phyloP scores from a whole-genome alignment of 2,113 vertebrate species.

The Empidonax alnorum region DNA sequence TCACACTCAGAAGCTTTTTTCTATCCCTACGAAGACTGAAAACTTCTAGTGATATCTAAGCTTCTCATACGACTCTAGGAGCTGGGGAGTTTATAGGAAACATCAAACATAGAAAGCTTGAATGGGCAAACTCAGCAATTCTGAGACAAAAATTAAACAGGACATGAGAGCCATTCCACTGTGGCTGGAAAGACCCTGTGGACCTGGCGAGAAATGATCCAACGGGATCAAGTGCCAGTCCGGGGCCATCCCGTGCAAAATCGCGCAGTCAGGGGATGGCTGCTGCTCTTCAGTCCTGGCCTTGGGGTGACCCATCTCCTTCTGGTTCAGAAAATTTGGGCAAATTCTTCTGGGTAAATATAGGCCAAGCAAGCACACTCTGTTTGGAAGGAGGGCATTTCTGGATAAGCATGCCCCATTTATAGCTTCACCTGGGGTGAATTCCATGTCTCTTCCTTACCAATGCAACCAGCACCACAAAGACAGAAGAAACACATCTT shows the following conservation, averaged over 20 bases:
- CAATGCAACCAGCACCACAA: neutral
- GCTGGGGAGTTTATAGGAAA: neutral
- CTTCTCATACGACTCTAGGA: neutral
- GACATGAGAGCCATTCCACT: fast-evolving
- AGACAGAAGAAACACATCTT: neutral
- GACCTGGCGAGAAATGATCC: neutral
- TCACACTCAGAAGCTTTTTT: neutral
- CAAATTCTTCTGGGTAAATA: neutral
- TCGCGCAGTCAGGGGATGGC: fast-evolving
- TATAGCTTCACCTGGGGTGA: neutral
- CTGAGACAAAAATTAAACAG: neutral
- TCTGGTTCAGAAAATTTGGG: neutral
- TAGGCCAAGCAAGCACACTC: neutral
- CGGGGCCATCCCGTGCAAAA: neutral
- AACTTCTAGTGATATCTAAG: neutral
- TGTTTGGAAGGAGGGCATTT: neutral
- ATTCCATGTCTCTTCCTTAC: neutral
- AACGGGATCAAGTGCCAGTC: fast-evolving
- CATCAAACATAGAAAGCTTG: neutral
- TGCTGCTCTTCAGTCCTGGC: neutral
- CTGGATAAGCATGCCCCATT: neutral
- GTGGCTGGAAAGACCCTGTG: neutral
- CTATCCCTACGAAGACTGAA: neutral
- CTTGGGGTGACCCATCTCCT: neutral
- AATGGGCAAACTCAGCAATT: neutral